Evolutionary conservation across 2,113 vertebrate genomes (phyloP).

Genomic region (Cheirogaleus medius): DNA sequence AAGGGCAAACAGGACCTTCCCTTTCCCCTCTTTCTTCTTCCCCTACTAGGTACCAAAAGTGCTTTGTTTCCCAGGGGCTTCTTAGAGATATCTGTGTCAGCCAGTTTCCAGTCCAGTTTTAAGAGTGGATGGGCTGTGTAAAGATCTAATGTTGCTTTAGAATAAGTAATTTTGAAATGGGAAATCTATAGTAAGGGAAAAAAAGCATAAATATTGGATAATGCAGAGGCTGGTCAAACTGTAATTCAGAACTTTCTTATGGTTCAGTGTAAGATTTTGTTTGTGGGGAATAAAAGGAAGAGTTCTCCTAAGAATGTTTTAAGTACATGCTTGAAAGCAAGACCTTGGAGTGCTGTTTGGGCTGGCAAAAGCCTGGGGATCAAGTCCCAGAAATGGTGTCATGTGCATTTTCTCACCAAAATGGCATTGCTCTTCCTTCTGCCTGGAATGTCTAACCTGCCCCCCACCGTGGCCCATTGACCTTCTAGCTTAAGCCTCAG

Average conservation of each 20-base stretch:
- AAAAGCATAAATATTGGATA: not conserved
- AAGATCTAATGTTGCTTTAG: not conserved
- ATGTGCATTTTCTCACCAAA: not conserved
- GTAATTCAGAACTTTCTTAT: not conserved
- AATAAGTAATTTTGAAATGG: not conserved
- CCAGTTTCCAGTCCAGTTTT: not conserved
- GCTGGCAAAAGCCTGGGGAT: too few relatives aligned
- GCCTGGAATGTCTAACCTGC: not conserved
- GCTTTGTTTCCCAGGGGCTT: not conserved
- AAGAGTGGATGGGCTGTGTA: not conserved
- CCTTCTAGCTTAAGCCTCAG: not conserved
- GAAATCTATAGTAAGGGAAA: not conserved
- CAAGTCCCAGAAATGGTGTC: not conserved
- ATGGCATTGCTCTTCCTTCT: not conserved
- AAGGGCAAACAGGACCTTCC: not conserved
- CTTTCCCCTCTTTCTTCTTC: not conserved
- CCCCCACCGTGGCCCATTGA: not conserved
- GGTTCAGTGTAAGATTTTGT: not conserved
- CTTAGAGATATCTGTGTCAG: not conserved
- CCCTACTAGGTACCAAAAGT: not conserved
- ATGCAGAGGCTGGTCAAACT: not conserved
- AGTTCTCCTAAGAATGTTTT: not conserved
- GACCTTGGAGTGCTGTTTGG: not conserved
- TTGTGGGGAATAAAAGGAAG: not conserved
- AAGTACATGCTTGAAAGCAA: not conserved